phyloP scores from a whole-genome alignment of 1,140 invertebrate genomes.

The Bathynomus jamesi region DNA sequence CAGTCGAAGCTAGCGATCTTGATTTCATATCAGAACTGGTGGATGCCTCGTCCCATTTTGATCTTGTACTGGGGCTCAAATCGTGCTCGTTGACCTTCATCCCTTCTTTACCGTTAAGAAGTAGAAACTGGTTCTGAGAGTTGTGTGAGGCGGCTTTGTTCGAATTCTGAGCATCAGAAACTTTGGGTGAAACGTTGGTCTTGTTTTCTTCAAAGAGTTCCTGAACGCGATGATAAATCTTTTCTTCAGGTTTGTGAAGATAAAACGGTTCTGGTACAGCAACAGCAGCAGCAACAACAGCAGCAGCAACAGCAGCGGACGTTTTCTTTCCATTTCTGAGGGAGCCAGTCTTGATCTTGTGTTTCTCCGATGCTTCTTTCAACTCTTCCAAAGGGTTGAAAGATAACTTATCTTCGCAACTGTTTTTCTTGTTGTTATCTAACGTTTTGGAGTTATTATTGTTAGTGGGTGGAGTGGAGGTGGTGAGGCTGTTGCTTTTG shows the following conservation, averaged over 20 bases:
- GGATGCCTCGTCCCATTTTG: too few species aligned
- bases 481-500: neutral
- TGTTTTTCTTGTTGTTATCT: neutral
- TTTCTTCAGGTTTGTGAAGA: neutral
- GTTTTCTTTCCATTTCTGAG: neutral
- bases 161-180: too few species aligned
- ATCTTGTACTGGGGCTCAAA: too few species aligned
- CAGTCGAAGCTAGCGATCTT: too few species aligned
- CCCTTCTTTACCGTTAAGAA: too few species aligned
- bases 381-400: neutral
- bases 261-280: neutral
- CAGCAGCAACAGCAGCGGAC: too few species aligned
- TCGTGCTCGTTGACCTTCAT: too few species aligned
- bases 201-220: neutral
- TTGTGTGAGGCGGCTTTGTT: too few species aligned
- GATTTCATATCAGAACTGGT: too few species aligned
- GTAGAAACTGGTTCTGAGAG: too few species aligned
- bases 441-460: neutral
- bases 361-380: neutral
- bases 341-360: neutral
- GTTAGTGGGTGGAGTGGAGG: slow-evolving; percentile 40
- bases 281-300: too few species aligned
- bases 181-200: too few species aligned
- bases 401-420: neutral
- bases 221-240: neutral